Percentiles rank a stretch among this genome's conserved stretches.
Evolutionary conservation across 2,797 vertebrate species (phyloP).

Genomic region (Spea hammondii): DNA sequence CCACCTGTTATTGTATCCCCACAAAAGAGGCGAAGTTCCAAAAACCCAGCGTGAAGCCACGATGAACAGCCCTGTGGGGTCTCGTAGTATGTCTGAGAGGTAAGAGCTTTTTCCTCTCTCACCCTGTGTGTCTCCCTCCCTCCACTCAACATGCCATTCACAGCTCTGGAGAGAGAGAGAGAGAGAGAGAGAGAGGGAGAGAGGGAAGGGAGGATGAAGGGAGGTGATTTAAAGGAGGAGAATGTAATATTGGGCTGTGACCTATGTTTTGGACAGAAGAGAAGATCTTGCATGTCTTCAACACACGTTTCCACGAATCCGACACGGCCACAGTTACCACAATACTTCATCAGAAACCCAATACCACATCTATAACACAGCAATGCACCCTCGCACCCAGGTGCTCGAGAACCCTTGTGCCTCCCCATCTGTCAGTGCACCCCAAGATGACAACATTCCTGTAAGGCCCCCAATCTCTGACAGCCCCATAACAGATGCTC

Average conservation of each 20-base stretch:
- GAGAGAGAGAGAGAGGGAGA: background rate
- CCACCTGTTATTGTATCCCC: constrained; percentile 19
- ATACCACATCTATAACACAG: background rate
- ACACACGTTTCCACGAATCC: background rate
- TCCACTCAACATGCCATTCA: constrained; percentile 27
- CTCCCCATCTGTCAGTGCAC: background rate
- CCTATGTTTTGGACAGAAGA: background rate
- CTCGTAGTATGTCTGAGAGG: constrained; percentile 25
- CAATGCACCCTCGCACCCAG: background rate
- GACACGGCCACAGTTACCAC: too few relatives aligned
- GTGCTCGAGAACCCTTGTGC: background rate
- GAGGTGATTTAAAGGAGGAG: constrained; percentile 7
- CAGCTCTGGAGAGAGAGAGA: constrained; percentile 13
- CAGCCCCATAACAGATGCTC: background rate
- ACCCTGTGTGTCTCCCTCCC: constrained; percentile 3
- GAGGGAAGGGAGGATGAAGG: constrained; percentile 28
- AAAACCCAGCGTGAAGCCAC: background rate
- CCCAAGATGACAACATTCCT: background rate
- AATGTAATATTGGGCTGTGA: constrained; percentile 15
- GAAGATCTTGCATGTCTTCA: background rate
- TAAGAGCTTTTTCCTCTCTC: constrained; percentile 13
- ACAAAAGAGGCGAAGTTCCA: background rate
- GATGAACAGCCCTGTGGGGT: constrained; percentile 8
- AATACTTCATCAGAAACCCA: too few relatives aligned
- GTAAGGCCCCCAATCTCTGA: background rate